Conservation (phyloP, 2,113 vertebrate genomes). For the Phyllostomus discolor region DNA sequence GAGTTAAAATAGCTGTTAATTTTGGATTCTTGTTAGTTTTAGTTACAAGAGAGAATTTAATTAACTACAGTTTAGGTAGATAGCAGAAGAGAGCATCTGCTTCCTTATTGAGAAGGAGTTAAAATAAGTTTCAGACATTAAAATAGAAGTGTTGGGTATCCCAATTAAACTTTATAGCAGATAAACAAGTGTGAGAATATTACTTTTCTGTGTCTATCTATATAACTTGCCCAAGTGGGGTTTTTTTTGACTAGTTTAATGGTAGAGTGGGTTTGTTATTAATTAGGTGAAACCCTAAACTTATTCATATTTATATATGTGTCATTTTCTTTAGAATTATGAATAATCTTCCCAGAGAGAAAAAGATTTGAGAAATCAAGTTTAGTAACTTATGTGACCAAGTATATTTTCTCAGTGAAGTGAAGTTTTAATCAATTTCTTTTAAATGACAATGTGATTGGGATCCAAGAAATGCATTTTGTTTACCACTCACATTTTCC, state of each 20-base stretch:
- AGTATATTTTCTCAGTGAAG: not conserved
- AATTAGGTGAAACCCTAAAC: not conserved
- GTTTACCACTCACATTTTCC: not conserved
- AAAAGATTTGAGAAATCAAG: not conserved
- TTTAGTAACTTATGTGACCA: conserved; percentile 32
- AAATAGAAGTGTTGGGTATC: conserved; percentile 55
- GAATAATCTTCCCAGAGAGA: not conserved
- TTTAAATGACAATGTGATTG: not conserved
- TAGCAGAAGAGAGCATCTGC: conserved; percentile 56
- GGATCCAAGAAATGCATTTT: conserved; percentile 28
- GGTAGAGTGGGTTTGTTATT: not conserved
- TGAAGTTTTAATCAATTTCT: conserved; percentile 46
- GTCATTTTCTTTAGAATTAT: not conserved
- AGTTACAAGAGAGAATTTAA: conserved; percentile 71
- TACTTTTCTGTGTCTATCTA: not conserved
- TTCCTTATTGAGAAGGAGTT: conserved; percentile 59
- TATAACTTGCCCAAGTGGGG: not conserved
- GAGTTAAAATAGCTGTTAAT: conserved; percentile 71
- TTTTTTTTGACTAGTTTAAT: not conserved
- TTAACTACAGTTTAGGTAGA: conserved; percentile 65
- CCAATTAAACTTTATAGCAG: conserved; percentile 41
- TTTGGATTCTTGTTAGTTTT: conserved; percentile 70
- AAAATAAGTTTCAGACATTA: conserved; percentile 51
- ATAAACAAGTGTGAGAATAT: not conserved
- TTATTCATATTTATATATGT: not conserved